Evolutionary conservation across 2,797 vertebrate genomes (phyloP).

Genomic region (Manis pentadactyla): DNA sequence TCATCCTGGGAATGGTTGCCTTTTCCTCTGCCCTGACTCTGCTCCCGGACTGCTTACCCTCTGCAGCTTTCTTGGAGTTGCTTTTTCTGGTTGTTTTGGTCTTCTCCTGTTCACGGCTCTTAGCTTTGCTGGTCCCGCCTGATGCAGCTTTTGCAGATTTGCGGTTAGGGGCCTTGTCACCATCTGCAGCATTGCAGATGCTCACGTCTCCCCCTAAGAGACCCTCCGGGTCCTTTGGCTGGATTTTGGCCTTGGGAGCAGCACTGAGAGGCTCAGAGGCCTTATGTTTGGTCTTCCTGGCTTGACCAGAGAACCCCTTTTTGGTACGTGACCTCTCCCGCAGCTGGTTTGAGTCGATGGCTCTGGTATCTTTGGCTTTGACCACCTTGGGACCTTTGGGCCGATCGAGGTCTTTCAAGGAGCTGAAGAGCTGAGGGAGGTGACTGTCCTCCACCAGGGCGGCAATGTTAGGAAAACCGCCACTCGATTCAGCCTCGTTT

Average conservation of each 20-base stretch:
- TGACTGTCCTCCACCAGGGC: slow-evolving; percentile 7
- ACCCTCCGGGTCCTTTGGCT: not conserved
- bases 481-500: not conserved
- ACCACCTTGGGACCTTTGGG: not conserved
- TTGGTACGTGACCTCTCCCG: not conserved
- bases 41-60: not conserved
- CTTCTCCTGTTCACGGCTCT: not conserved
- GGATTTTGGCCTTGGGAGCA: not conserved
- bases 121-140: not conserved
- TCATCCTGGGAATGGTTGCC: not conserved
- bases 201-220: not conserved
- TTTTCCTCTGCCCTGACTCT: slow-evolving; percentile 56
- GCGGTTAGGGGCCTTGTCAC: not conserved
- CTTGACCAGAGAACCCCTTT: not conserved
- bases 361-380: not conserved
- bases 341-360: not conserved
- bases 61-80: not conserved
- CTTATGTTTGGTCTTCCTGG: not conserved
- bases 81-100: not conserved
- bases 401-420: not conserved
- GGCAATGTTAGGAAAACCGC: not conserved
- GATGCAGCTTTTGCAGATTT: slow-evolving; percentile 21
- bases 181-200: not conserved
- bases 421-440: not conserved
- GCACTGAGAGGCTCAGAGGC: not conserved